Evolutionary conservation across 2,888 invertebrate genomes (phyloP), one percentile per base, ranked within the genome.

Genomic region (Pollenia labialis): DNA sequence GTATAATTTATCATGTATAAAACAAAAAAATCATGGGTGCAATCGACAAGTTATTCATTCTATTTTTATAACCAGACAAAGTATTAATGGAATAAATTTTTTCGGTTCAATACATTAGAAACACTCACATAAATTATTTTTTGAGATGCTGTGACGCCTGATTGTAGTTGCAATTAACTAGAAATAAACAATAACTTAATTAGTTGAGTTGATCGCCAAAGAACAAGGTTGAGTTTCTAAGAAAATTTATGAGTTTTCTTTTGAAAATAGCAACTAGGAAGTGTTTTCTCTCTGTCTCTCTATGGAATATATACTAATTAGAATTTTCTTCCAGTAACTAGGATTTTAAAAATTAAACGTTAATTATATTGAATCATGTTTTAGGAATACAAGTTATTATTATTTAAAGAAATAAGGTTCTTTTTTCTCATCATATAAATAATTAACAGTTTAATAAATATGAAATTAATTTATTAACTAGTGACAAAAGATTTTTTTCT

Each of bases 221-320:
- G 66, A 48, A 46, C 18, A 56, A 23, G n/a, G 9, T 40, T 44
- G 9, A 16, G 14, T 23, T 82, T 82, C 75, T 60, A 18, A 82
- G 75, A 76, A 82, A 72, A 69, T 46, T 10, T 46, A 60, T 68
- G 68, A 82, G 68, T 82, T 75, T 81, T 62, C 44, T 40, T 60
- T 56, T 66, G 2, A 62, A 56, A 66, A 58, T 32, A 32, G 10
- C 42, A 52, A 82, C 68, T 42, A 68, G 75, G 58, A 82, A 82
- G 60, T 54, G 11, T 60, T 50, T 75, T 42, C 56, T 50, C 50
- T 44, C 56, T 18, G 23, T 7, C n/a, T 44, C 32, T 44, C 23
- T 8, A 14, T 71, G 9, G 32, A 80, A 44, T 80, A 32, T 80
- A 80, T 62, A 52, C 4, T 44, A 71, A 71, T 62, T 80, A 16